phyloP scores from a whole-genome alignment of 2,113 vertebrate species.

The Hippocampus guttulatus region DNA sequence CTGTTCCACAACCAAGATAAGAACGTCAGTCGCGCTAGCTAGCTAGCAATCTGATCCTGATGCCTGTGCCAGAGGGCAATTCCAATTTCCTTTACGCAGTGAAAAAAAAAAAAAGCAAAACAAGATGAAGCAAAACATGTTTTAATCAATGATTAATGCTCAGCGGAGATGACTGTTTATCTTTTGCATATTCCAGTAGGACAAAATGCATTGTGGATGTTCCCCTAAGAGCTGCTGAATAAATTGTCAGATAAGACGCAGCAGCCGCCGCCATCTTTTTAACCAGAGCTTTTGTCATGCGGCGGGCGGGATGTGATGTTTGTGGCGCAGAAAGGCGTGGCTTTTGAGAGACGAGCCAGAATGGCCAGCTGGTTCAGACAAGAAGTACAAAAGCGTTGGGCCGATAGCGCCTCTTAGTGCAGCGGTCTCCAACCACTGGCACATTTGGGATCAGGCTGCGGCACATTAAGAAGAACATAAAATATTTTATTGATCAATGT shows the following conservation, averaged over 20 bases:
- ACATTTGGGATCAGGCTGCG: too few relatives aligned
- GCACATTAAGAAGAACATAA: too few relatives aligned
- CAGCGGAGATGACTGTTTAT: conserved; percentile 41
- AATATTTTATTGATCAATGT: too few relatives aligned
- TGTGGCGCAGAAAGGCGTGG: conserved; percentile 59
- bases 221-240: conserved; percentile 38
- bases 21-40: conserved; percentile 27
- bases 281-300: conserved; percentile 56
- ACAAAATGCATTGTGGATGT: conserved; percentile 22
- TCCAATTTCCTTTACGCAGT: conserved; percentile 60
- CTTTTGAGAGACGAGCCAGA: conserved; percentile 49
- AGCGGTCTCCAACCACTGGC: conserved; percentile 9
- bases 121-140: conserved; percentile 39
- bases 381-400: conserved; percentile 30
- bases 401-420: conserved; percentile 30
- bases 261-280: conserved; percentile 33
- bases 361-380: conserved; percentile 56
- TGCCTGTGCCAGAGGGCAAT: conserved; percentile 54
- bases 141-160: conserved; percentile 53
- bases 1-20: conserved; percentile 56
- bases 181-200: conserved; percentile 40
- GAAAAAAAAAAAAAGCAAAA: conserved; percentile 34
- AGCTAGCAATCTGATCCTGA: conserved; percentile 60
- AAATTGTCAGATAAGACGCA: conserved; percentile 38
- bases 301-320: conserved; percentile 62